These are phyloP conservation scores for Tetraneura akinire DNA, from an alignment of 1,140 invertebrate genomes.

Conservation along the genomic window DNA sequence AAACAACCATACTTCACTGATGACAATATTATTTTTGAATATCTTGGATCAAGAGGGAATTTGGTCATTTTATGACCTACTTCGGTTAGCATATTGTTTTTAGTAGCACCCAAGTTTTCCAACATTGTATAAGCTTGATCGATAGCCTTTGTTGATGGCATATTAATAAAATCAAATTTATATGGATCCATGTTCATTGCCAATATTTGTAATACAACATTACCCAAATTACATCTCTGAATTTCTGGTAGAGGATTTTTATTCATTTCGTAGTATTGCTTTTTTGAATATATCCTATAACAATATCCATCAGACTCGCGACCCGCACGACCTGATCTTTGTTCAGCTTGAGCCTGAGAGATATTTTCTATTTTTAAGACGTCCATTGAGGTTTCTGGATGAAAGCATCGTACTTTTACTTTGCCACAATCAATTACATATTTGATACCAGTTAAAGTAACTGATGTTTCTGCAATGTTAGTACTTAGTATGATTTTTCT, in stretches of 20 bases:
- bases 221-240: slow-evolving; percentile 74
- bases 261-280: slow-evolving; percentile 71
- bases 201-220: slow-evolving; percentile 79
- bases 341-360: slow-evolving; percentile 90
- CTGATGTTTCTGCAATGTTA: slow-evolving; percentile 96
- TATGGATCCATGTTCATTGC: slow-evolving; percentile 79
- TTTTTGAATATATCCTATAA: slow-evolving; percentile 77
- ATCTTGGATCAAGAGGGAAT: slow-evolving; percentile 90
- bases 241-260: slow-evolving; percentile 85
- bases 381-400: slow-evolving; percentile 81
- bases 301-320: slow-evolving; percentile 80
- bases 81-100: slow-evolving; percentile 68
- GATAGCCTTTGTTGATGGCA: slow-evolving; percentile 66
- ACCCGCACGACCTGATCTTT: slow-evolving; percentile 87
- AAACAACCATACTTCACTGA: slow-evolving; percentile 78
- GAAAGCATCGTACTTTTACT: slow-evolving; percentile 82
- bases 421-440: slow-evolving; percentile 94
- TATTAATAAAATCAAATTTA: slow-evolving; percentile 90
- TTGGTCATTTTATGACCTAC: slow-evolving; percentile 83
- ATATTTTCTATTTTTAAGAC: slow-evolving; percentile 79
- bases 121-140: slow-evolving; percentile 70
- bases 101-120: slow-evolving; percentile 74
- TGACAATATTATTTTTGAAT: slow-evolving; percentile 79
- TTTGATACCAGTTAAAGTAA: slow-evolving; percentile 92
- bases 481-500: slow-evolving; percentile 94